Evolutionary conservation across 2,797 vertebrate species (phyloP).

Genomic region (Cyprinella venusta): DNA sequence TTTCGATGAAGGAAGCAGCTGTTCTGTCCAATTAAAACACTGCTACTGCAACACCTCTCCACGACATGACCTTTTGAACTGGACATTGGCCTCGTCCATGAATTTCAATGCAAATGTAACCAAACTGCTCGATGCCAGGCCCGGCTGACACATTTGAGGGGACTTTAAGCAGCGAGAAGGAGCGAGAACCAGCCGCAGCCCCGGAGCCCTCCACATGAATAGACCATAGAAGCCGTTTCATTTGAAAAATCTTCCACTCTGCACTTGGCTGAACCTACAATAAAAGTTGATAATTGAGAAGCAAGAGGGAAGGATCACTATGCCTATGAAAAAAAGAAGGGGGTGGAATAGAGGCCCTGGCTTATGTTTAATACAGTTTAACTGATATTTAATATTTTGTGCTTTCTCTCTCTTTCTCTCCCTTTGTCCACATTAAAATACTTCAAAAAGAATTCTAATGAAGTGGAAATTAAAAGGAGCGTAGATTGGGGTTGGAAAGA

Average conservation of each 20-base stretch:
- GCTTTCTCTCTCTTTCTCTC: constrained; percentile 95
- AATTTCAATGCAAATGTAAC: neutral
- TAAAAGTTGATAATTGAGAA: constrained; percentile 85
- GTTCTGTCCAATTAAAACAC: constrained; percentile 45
- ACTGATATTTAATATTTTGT: constrained; percentile 99
- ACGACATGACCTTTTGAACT: constrained; percentile 64
- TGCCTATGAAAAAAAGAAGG: constrained; percentile 67
- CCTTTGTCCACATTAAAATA: constrained; percentile 98
- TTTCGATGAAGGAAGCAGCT: constrained; percentile 47
- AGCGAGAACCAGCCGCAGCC: constrained; percentile 66
- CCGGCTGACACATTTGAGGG: constrained; percentile 72
- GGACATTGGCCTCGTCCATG: constrained; percentile 25
- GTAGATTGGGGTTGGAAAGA: constrained; percentile 93
- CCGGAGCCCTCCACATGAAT: constrained; percentile 74
- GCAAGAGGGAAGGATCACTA: constrained; percentile 80
- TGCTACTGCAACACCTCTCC: constrained; percentile 52
- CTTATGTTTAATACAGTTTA: constrained; percentile 98
- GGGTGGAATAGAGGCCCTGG: constrained; percentile 72
- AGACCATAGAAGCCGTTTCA: constrained; percentile 76
- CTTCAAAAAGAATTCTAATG: constrained; percentile 99
- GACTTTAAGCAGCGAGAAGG: constrained; percentile 72
- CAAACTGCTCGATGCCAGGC: constrained; percentile 56
- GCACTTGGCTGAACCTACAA: constrained; percentile 81
- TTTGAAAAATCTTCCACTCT: constrained; percentile 73
- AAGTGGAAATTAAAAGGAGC: constrained; percentile 99